phyloP scores from a whole-genome alignment of 2,113 vertebrate genomes.

The Clarias magur region DNA sequence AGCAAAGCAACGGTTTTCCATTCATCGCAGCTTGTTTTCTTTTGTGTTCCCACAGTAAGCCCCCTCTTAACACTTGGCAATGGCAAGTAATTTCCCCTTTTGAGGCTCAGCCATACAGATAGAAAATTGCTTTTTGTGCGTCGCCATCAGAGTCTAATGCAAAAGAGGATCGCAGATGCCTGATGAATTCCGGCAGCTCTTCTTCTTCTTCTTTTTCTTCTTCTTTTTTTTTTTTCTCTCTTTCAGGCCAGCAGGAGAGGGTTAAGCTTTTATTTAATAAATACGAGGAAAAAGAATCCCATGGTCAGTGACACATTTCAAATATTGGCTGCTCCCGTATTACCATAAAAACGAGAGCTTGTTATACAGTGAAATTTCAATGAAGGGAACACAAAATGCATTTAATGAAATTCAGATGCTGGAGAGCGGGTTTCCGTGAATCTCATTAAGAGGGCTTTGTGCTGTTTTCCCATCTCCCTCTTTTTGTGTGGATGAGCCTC shows the following conservation, averaged over 20 bases:
- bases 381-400: constrained; percentile 76
- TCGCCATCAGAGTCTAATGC: constrained; percentile 64
- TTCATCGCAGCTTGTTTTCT: constrained; percentile 62
- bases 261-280: constrained; percentile 78
- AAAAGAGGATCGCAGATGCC: constrained; percentile 63
- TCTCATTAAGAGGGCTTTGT: constrained; percentile 80
- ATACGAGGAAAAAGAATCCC: constrained; percentile 69
- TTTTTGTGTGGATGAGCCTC: constrained; percentile 68
- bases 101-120: constrained; percentile 57
- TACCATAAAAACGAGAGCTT: constrained; percentile 77
- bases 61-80: constrained; percentile 66
- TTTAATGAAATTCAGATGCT: constrained; percentile 80
- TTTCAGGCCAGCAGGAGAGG: constrained; percentile 60
- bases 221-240: constrained; percentile 6
- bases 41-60: constrained; percentile 63
- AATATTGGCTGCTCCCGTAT: constrained; percentile 66
- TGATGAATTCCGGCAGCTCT: constrained; percentile 65
- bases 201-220: constrained; percentile 32
- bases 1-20: constrained; percentile 63
- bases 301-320: constrained; percentile 70
- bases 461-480: constrained; percentile 65
- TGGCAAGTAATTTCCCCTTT: constrained; percentile 69
- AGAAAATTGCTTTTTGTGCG: constrained; percentile 69
- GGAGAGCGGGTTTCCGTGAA: constrained; percentile 69
- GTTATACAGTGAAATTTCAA: constrained; percentile 79